Percentiles rank a stretch among this genome's conserved stretches.
phyloP scores from a whole-genome alignment of 2,888 invertebrate species.

The Pocota personata region DNA sequence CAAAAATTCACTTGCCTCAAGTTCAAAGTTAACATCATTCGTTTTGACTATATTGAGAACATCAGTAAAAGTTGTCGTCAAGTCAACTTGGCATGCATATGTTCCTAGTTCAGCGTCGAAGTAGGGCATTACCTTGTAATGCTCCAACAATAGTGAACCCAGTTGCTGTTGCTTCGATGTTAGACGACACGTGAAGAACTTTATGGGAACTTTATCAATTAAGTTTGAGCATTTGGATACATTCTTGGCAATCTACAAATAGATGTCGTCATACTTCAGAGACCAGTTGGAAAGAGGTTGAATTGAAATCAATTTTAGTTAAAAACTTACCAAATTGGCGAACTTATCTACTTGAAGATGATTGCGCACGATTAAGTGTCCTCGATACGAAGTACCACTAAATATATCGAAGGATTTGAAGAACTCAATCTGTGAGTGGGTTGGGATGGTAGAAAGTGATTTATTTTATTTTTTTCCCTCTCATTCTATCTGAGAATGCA shows the following conservation, averaged over 20 bases:
- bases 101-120: slow-evolving; percentile 79
- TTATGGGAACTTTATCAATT: slow-evolving; percentile 77
- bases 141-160: slow-evolving; percentile 77
- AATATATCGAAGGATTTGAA: slow-evolving; percentile 81
- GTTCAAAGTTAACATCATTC: slow-evolving; percentile 80
- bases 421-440: slow-evolving; percentile 80
- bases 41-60: slow-evolving; percentile 79
- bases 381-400: slow-evolving; percentile 81
- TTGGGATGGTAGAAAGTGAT: slow-evolving; percentile 40
- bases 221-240: slow-evolving; percentile 79
- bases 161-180: slow-evolving; percentile 78
- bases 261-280: slow-evolving; percentile 13
- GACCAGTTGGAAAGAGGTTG: neutral
- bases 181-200: slow-evolving; percentile 80
- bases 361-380: slow-evolving; percentile 81
- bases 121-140: slow-evolving; percentile 79
- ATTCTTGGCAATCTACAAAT: slow-evolving; percentile 80
- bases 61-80: slow-evolving; percentile 79
- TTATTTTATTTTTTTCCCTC: slow-evolving; percentile 21
- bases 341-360: slow-evolving; percentile 82
- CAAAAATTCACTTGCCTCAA: slow-evolving; percentile 78
- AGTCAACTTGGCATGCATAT: slow-evolving; percentile 81
- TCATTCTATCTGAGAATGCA: slow-evolving; percentile 15
- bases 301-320: slow-evolving; percentile 57
- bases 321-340: slow-evolving; percentile 81